Evolutionary conservation across 2,888 invertebrate genomes (phyloP), one percentile per base, ranked within the genome.

Genomic region (Barypeithes pellucidus): DNA sequence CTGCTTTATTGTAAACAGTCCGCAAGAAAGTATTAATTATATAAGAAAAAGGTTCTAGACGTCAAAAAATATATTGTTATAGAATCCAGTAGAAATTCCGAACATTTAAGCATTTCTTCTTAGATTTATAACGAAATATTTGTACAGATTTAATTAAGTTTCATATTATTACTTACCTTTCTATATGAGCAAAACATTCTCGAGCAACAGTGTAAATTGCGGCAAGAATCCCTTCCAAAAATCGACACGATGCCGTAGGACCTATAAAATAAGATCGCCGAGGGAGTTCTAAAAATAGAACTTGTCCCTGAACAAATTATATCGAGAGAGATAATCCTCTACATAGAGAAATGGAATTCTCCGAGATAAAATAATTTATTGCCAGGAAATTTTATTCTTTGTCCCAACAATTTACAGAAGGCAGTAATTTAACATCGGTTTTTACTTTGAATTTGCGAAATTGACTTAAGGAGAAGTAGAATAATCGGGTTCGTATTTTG

Each of bases 241-340:
- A 20, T 47, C 47, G 47, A 11, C 47, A 20, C 43, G 18, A 47
- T 20, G 43, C 16, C 16, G 43, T 39, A 47, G 47, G 47, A 47
- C 47, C 47, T 20, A 47, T 47, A 20, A 20, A 47, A 20, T 47
- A 47, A 47, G 47, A 47, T 20, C 18, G 18, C 18, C 47, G 47
- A 47, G 47, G 43, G 47, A 47, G 20, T 47, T 47, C 47, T 20
- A 47, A 47, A 47, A 47, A 47, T 47, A 47, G 47, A 47, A 20
- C 47, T 20, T 47, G 47, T 47, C 47, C 47, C 47, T 47, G 47
- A 47, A 47, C 47, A 47, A 47, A 47, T 47, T 47, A 20, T 47
- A 47, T 47, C 47, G 47, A 47, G 47, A 20, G 47, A 47, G 47
- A 47, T 47, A 47, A 47, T 47, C 47, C 47, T 47, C 47, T 47